Evolutionary conservation across 2,888 invertebrate species (phyloP), one percentile per base, ranked within the genome.

Genomic region (Cheilosia grossa): DNA sequence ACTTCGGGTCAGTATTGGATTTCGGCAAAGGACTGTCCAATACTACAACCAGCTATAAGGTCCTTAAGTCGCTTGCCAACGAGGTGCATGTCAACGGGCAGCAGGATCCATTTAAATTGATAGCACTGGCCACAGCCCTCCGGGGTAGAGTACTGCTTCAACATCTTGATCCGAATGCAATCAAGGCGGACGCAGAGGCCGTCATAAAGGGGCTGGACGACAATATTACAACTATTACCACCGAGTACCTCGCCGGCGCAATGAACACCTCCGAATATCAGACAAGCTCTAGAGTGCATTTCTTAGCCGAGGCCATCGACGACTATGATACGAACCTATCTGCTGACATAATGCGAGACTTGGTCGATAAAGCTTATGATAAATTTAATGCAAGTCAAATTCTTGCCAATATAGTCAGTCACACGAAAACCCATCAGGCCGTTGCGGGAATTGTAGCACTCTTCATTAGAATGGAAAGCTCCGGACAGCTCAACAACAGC

Each of bases 401-500:
- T 27, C 66, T 82, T 0, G 27, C 30, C 1, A 66, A 78, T 24
- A 30, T 82, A 3, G 13, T 37, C 19, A 53, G 44, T 7, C 66
- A 53, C 6, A 9, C 13, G 6, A 47, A n/a, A 1, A 66, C 30
- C 10, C 4, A 51, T 4, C 78, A 78, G n/a, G 77, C 49, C 1
- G 44, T 82, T 15, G 10, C 17, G 0, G 80, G 67, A 1, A n/a
- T 80, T 0, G 17, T n/a, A 0, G 40, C 53, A 13, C 54, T 80
- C 2, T 67, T 80, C 49, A 56, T 33, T 47, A 80, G 17, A 19
- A 21, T 69, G n/a, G 54, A 74, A 1, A 13, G 15, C 2, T 15
- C 70, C 10, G 81, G 63, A 7, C 64, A 69, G 6, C 19, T 82
- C 0, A 82, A 72, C 30, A 72, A 78, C 27, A 64, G 49, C 9